Conservation (phyloP, 2,797 vertebrate genomes). For the Myotis planiceps region DNA sequence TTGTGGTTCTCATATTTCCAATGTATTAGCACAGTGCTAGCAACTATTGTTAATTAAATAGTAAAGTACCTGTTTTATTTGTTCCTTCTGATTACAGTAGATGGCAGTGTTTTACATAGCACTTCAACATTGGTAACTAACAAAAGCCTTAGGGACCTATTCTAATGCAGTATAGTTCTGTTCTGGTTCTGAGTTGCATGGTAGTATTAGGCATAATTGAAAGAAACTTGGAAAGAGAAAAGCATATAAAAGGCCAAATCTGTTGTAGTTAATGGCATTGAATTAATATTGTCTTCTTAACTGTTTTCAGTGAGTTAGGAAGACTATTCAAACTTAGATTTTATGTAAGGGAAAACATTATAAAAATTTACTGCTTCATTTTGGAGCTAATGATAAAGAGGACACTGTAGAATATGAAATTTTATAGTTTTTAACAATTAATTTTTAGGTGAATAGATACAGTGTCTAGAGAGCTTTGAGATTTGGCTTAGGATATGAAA, state of each 20-base stretch:
- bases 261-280: neutral
- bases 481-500: neutral
- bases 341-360: neutral
- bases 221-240: neutral
- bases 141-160: neutral
- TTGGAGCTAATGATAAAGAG: neutral
- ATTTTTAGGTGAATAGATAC: neutral
- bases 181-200: neutral
- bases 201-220: neutral
- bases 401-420: neutral
- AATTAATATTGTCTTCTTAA: neutral
- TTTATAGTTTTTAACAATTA: neutral
- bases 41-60: conserved; percentile 8
- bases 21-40: neutral
- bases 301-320: neutral
- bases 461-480: neutral
- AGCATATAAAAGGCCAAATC: neutral
- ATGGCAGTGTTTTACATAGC: conserved; percentile 59
- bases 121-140: neutral
- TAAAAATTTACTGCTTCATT: neutral
- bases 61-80: neutral
- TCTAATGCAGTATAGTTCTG: neutral
- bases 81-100: conserved; percentile 53
- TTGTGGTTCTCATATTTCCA: neutral
- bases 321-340: neutral